Evolutionary conservation across 2,113 vertebrate species (phyloP).

Genomic region (Scomber japonicus): DNA sequence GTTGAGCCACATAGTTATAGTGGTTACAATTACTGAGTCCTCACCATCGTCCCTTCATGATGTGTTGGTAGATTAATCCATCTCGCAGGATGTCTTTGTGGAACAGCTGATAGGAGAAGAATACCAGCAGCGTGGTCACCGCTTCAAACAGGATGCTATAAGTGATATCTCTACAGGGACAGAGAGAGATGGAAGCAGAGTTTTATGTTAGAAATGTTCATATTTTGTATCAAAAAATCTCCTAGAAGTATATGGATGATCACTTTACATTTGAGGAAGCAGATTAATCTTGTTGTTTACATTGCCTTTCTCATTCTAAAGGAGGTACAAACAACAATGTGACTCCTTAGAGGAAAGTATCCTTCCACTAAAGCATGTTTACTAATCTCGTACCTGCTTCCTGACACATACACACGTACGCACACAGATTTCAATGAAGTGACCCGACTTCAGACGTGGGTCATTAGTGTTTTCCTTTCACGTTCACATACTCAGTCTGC

Average conservation of each 20-base stretch:
- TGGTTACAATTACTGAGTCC: slow-evolving; percentile 49
- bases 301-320: too few relatives aligned
- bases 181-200: neutral
- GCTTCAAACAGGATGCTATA: slow-evolving; percentile 97
- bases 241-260: too few relatives aligned
- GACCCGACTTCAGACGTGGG: slow-evolving; percentile 9
- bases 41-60: slow-evolving; percentile 95
- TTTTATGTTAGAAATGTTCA: neutral
- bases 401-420: neutral
- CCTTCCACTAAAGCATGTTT: too few relatives aligned
- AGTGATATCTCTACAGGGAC: slow-evolving; percentile 91
- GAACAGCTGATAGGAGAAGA: slow-evolving; percentile 97
- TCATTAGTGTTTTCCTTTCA: neutral
- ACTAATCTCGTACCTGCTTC: neutral
- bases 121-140: slow-evolving; percentile 92
- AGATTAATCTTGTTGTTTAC: too few relatives aligned
- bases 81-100: slow-evolving; percentile 94
- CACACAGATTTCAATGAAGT: neutral
- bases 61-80: slow-evolving; percentile 90
- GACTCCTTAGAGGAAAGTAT: too few relatives aligned
- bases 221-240: too few relatives aligned
- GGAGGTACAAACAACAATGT: too few relatives aligned
- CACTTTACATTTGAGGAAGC: too few relatives aligned
- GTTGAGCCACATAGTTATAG: too few relatives aligned
- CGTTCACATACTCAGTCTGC: neutral